Evolutionary conservation across 1,140 invertebrate genomes (phyloP).

Genomic region (Danaus melanippus): DNA sequence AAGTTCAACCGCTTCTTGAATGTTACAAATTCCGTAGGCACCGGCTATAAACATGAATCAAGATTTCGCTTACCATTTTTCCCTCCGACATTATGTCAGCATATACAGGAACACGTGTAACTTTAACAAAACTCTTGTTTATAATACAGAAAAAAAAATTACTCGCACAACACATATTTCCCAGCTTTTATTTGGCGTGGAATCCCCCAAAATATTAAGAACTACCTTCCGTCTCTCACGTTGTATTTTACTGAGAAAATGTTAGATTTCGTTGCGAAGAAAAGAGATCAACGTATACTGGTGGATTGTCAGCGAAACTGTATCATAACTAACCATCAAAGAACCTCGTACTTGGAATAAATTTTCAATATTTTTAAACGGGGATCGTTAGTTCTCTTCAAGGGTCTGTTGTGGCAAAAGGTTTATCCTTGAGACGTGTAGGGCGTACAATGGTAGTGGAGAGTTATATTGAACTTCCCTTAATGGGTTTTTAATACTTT

Average conservation of each 20-base stretch:
- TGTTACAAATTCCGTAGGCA: conserved; percentile 8
- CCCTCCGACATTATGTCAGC: conserved; percentile 1
- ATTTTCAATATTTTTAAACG: conserved; percentile 59
- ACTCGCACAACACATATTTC: conserved; percentile 42
- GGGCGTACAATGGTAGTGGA: conserved; percentile 16
- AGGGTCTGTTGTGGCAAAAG: conserved; percentile 46
- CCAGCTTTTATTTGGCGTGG: conserved; percentile 25
- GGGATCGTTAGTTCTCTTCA: conserved; percentile 58
- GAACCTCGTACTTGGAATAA: conserved; percentile 59
- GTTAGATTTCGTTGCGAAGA: conserved; percentile 1
- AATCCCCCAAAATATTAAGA: conserved; percentile 27
- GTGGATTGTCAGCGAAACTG: conserved; percentile 30
- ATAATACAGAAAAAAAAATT: conserved; percentile 46
- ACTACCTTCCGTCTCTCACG: conserved; percentile 13
- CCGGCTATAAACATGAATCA: conserved; percentile 11
- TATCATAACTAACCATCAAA: conserved; percentile 60
- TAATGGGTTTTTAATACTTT: conserved; percentile 57
- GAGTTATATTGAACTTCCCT: conserved; percentile 24
- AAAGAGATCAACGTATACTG: conserved; percentile 29
- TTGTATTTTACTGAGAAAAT: conserved; percentile 11
- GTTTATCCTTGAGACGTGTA: conserved; percentile 33
- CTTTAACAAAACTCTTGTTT: conserved; percentile 53
- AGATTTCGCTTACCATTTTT: conserved; percentile 7
- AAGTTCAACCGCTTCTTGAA: conserved; percentile 8
- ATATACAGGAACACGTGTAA: conserved; percentile 27